These are phyloP conservation scores for Puffinus mauretanicus DNA, from an alignment of 2,113 vertebrate species.

Conservation along the genomic window DNA sequence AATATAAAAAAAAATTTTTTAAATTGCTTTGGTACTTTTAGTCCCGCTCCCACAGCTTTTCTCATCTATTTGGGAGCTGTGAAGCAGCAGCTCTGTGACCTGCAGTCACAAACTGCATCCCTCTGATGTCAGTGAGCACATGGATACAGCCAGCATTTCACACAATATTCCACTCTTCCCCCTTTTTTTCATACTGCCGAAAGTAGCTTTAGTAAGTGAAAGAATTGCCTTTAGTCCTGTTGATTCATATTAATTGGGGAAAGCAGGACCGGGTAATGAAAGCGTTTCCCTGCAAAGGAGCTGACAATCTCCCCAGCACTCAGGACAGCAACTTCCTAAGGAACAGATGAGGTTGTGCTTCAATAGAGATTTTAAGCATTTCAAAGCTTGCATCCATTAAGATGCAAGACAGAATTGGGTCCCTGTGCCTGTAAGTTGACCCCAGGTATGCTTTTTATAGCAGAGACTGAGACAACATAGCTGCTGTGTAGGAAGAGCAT, in stretches of 20 bases:
- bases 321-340: conserved; percentile 16
- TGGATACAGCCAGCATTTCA: rapidly evolving
- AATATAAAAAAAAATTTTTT: too few relatives aligned
- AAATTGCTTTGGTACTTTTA: background rate
- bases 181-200: background rate
- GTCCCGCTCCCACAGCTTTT: background rate
- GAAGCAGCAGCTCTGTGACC: background rate
- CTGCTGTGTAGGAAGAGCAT: background rate
- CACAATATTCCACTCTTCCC: background rate
- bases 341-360: background rate
- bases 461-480: background rate
- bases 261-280: background rate
- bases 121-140: background rate
- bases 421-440: background rate
- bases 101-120: background rate
- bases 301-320: background rate
- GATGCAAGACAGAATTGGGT: background rate
- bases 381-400: background rate
- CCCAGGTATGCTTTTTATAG: background rate
- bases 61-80: background rate
- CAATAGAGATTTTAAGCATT: background rate
- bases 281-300: background rate
- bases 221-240: background rate
- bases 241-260: background rate
- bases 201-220: background rate